Conservation (phyloP, 2,888 invertebrate species). For the Drosophila kuntzei region DNA sequence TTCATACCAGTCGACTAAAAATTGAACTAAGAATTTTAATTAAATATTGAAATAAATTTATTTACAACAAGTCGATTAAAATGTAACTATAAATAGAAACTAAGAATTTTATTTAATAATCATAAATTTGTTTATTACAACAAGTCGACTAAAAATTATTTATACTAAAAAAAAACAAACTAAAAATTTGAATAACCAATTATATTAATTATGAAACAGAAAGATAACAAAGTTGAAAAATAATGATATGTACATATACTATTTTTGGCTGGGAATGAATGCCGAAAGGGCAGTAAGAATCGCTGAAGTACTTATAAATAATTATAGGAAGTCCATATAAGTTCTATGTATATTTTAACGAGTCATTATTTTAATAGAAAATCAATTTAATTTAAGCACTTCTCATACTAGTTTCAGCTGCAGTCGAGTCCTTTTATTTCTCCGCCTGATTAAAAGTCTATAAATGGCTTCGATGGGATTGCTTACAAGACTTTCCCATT, state of each 20-base stretch:
- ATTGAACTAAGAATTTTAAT: too few relatives aligned
- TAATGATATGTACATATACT: background rate
- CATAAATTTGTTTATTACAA: too few relatives aligned
- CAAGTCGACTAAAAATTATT: too few relatives aligned
- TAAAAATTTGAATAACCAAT: too few relatives aligned
- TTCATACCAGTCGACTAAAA: too few relatives aligned
- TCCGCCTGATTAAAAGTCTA: slow-evolving; percentile 30
- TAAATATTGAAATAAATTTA: too few relatives aligned
- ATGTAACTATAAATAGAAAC: too few relatives aligned
- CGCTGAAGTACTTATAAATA: background rate
- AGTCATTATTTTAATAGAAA: background rate
- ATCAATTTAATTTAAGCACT: slow-evolving; percentile 3
- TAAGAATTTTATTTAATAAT: too few relatives aligned
- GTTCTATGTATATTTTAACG: background rate
- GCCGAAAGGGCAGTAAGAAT: background rate
- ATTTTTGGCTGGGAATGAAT: background rate
- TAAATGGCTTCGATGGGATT: slow-evolving; percentile 53
- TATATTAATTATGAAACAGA: too few relatives aligned
- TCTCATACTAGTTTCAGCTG: background rate
- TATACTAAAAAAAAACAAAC: too few relatives aligned
- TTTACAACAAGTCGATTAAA: too few relatives aligned
- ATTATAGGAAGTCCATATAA: background rate
- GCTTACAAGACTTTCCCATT: slow-evolving; percentile 64
- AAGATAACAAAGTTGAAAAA: too few relatives aligned
- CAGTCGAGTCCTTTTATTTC: background rate